Base-by-base conservation (phyloP, 2,888 invertebrate genomes). In the Craniophora ligustri region DNA sequence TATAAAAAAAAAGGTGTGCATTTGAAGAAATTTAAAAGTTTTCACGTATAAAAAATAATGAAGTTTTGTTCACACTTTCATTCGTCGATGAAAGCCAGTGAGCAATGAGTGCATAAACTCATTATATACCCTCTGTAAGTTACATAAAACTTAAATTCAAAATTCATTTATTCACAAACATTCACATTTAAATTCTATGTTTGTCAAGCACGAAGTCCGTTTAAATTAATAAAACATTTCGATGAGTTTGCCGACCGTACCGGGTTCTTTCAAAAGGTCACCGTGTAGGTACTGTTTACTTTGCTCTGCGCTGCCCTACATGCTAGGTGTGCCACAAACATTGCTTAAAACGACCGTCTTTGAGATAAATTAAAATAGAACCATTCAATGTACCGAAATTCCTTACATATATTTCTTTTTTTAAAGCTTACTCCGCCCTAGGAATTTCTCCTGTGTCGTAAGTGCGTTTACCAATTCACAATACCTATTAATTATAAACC, bases 191-290 rank as follows among this genome's bases (percentile, higher is more conserved):
- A 41, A 53, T 66, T 59, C 28, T 7, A 10, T 19, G 18, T 41
- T 18, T 35, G 23, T 19, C n/a, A n/a, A n/a, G 35, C 19, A 26
- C 36, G 31, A 18, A 44, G 23, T 61, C 46, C 2, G 14, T 38
- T 3, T 31, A 31, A 54, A 54, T 60, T 60, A 63, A 44, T 54
- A 47, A 55, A 41, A 46, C 26, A 45, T 36, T 47, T 10, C 5
- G 26, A 15, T 41, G 47, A 49, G 42, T 54, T 45, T 68, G 44
- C 47, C 16, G 44, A 59, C 65, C 26, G 39, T 67, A 57, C 56
- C n/a, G n/a, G 30, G 34, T 30, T 51, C 11, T 49, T 40, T 23
- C 21, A 65, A n/a, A 67, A 67, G 65, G 65, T 65, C 65, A 65
- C 35, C 42, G 44, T 23, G 26, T n/a, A n/a, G n/a, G n/a, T 45